phyloP scores from a whole-genome alignment of 1,140 invertebrate genomes.

The Lepidostoma basale region DNA sequence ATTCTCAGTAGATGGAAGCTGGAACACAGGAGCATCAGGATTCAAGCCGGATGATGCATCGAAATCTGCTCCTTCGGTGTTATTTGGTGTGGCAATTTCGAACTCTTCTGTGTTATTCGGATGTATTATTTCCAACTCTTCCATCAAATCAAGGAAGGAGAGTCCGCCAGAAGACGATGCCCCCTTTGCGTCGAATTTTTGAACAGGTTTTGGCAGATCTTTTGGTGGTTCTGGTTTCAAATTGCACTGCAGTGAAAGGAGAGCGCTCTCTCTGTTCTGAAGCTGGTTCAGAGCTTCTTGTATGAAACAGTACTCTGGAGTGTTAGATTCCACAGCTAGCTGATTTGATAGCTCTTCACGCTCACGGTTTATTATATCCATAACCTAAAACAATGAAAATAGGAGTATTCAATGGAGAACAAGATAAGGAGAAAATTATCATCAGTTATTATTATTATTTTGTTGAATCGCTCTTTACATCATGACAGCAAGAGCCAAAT shows the following conservation, averaged over 20 bases:
- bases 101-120: not conserved
- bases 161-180: constrained; percentile 3
- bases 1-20: constrained; percentile 7
- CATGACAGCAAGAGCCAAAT: no score
- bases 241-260: constrained; percentile 4
- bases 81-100: no score
- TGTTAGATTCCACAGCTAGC: constrained; percentile 68
- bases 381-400: constrained; percentile 53
- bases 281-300: constrained; percentile 77
- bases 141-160: constrained; percentile 27
- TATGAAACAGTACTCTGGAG: constrained; percentile 84
- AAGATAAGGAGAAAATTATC: not conserved
- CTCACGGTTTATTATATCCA: constrained; percentile 76
- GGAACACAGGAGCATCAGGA: constrained; percentile 51
- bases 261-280: constrained; percentile 52
- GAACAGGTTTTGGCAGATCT: not conserved
- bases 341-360: constrained; percentile 69
- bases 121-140: constrained; percentile 47
- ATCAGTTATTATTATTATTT: not conserved
- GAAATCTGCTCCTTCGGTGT: no score
- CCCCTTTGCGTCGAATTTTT: not conserved
- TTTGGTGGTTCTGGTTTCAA: not conserved
- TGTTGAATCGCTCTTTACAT: no score
- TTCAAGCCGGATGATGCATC: constrained; percentile 47
- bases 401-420: not conserved